Conservation (phyloP, 1,140 invertebrate genomes). For the Tetramorium alpestre region DNA sequence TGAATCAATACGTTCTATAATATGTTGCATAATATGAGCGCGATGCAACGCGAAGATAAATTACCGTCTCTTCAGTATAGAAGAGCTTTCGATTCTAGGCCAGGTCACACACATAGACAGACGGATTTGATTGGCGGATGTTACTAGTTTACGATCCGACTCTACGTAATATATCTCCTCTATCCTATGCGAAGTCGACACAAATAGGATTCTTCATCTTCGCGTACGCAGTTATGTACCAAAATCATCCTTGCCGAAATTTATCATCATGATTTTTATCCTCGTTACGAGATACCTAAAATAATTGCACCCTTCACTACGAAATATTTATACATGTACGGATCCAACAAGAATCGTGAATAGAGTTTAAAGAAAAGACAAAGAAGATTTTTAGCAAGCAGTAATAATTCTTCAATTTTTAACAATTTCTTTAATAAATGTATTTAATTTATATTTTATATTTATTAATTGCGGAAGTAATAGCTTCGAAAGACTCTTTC, state of each 20-base stretch:
- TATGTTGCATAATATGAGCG: not conserved
- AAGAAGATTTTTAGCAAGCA: not conserved
- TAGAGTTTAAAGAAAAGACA: not conserved
- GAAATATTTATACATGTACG: not conserved
- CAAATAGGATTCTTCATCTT: conserved; percentile 52
- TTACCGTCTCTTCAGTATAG: conserved; percentile 47
- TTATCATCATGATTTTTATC: not conserved
- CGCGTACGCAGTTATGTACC: conserved; percentile 6
- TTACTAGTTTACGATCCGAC: conserved; percentile 75
- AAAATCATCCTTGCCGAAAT: not conserved
- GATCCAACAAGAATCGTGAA: not conserved
- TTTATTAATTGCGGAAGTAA: not conserved
- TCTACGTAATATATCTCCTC: conserved; percentile 62
- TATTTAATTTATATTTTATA: not conserved
- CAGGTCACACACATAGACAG: conserved; percentile 62
- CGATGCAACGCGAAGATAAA: conserved; percentile 23
- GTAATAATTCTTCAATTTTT: not conserved
- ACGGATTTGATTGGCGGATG: conserved; percentile 77
- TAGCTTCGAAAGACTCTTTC: not conserved
- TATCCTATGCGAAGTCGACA: conserved; percentile 52
- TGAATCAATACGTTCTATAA: not conserved
- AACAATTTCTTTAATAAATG: not conserved
- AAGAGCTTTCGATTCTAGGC: conserved; percentile 69
- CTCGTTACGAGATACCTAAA: not conserved
- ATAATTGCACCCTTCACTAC: not conserved